These are phyloP conservation scores for Hetaerina titia DNA, from an alignment of 2,888 invertebrate genomes.

Conservation along the genomic window DNA sequence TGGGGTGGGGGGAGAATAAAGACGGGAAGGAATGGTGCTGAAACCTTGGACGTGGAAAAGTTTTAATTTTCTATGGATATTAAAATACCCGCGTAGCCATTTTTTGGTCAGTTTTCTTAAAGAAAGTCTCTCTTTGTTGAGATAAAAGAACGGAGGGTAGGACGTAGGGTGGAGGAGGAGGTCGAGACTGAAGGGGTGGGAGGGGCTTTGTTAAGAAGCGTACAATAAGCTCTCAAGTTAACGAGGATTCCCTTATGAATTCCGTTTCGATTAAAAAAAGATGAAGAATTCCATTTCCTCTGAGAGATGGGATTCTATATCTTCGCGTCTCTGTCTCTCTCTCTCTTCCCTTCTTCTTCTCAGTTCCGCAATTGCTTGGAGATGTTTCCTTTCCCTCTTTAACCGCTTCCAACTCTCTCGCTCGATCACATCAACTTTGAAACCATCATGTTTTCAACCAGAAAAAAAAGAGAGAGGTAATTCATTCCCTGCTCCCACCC, in stretches of 20 bases:
- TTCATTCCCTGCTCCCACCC: neutral
- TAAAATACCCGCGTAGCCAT: neutral
- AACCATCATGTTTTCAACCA: neutral
- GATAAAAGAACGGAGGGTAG: neutral
- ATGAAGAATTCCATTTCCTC: neutral
- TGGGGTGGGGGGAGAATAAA: neutral
- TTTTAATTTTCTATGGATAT: slow-evolving; percentile 3
- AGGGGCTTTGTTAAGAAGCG: slow-evolving; percentile 13
- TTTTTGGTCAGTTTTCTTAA: neutral
- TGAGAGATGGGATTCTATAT: neutral
- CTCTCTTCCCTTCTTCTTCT: neutral
- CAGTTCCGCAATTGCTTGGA: neutral
- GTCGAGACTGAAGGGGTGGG: neutral
- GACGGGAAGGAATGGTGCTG: neutral
- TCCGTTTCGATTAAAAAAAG: slow-evolving; percentile 37
- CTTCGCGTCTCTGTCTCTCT: neutral
- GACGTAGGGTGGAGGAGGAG: neutral
- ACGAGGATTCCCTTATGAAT: slow-evolving; percentile 49
- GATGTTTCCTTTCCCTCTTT: neutral
- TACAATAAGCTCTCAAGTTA: slow-evolving; percentile 47
- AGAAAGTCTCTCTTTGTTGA: slow-evolving; percentile 27
- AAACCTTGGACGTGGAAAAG: neutral
- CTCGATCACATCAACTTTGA: neutral
- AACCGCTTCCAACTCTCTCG: too few species aligned
- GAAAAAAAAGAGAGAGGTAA: neutral